phyloP scores from a whole-genome alignment of 2,888 invertebrate species.

The Rhingia campestris region DNA sequence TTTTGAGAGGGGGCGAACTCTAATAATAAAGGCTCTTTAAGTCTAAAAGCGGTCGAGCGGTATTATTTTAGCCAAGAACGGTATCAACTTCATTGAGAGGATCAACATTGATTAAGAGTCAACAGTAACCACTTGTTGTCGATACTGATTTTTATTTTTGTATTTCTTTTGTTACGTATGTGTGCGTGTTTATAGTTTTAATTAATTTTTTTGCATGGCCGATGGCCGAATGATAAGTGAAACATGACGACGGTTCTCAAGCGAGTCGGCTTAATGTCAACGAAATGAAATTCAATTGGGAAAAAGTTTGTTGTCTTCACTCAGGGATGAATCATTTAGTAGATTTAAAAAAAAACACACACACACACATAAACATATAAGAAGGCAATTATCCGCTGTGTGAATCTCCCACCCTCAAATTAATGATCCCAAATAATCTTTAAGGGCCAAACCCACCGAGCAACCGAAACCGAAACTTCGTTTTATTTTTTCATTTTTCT shows the following conservation, averaged over 20 bases:
- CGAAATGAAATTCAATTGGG: slow-evolving; percentile 37
- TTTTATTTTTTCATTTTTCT: no score
- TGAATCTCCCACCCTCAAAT: no score
- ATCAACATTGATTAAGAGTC: slow-evolving; percentile 29
- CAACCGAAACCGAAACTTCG: no score
- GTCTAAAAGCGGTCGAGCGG: no score
- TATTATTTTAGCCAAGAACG: background rate
- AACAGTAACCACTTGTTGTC: slow-evolving; percentile 34
- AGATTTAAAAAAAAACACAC: no score
- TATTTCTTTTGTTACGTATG: background rate
- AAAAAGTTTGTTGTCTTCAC: background rate
- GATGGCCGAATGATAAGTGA: slow-evolving; percentile 21
- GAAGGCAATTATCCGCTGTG: no score
- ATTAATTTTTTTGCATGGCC: slow-evolving; percentile 20
- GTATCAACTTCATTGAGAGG: slow-evolving; percentile 26
- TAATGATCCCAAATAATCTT: no score
- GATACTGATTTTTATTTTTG: background rate
- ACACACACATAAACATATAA: no score
- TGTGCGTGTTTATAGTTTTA: slow-evolving; percentile 4
- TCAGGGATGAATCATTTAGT: no score
- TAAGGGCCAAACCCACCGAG: no score
- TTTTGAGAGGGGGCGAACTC: background rate
- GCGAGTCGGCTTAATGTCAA: slow-evolving; percentile 32
- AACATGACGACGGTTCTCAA: slow-evolving; percentile 33
- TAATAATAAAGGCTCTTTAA: no score